Evolutionary conservation across 2,113 vertebrate species (phyloP).

Genomic region (Vanacampus margaritifer): DNA sequence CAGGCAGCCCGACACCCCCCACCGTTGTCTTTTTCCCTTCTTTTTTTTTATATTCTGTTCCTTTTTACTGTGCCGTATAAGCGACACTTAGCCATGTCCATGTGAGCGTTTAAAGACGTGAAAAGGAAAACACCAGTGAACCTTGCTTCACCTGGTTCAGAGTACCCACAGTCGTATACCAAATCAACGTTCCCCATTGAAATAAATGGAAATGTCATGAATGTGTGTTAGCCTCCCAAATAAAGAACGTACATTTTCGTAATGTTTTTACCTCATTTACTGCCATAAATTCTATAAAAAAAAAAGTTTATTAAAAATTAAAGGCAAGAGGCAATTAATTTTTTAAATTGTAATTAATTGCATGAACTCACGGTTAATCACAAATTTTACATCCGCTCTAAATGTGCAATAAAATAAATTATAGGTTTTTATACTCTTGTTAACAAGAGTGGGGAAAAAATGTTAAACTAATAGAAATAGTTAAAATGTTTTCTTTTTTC

Average conservation of each 20-base stretch:
- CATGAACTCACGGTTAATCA: too few species aligned
- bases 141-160: constrained; percentile 34
- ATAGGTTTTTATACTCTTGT: too few species aligned
- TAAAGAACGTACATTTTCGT: background rate
- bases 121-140: constrained; percentile 36
- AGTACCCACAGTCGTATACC: background rate
- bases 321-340: too few species aligned
- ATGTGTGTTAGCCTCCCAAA: background rate
- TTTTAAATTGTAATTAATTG: too few species aligned
- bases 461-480: too few species aligned
- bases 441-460: too few species aligned
- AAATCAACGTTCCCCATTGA: background rate
- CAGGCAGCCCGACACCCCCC: constrained; percentile 12
- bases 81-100: constrained; percentile 37
- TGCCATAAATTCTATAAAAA: too few species aligned
- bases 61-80: constrained; percentile 45
- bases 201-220: background rate
- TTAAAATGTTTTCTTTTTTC: too few species aligned
- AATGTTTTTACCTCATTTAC: too few species aligned
- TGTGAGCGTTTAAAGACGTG: constrained; percentile 54
- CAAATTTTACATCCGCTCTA: too few species aligned
- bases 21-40: constrained; percentile 35
- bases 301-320: too few species aligned
- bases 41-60: constrained; percentile 33
- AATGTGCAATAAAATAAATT: too few species aligned